Base-by-base conservation (phyloP, 2,888 invertebrate genomes). In the Plagodis pulveraria region DNA sequence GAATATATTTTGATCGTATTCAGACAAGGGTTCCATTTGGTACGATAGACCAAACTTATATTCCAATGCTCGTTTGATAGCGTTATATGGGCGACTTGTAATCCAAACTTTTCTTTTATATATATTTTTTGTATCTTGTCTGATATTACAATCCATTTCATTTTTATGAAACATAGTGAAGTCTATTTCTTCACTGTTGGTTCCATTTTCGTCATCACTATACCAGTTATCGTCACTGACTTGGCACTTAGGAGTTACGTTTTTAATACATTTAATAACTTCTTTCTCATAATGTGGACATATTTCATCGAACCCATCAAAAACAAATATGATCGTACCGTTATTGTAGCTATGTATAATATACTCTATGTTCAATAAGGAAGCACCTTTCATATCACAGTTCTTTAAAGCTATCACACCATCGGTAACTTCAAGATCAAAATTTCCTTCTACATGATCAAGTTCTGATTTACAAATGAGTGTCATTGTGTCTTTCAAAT, bases 261-360 rank as follows among this genome's bases (percentile, higher is more conserved):
- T 53, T 53, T 40, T 47, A 12, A 53, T 53, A 11, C 46, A 47
- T 41, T 5, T 12, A 2, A 53, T 12, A 2, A n/a, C 53, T 38
- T 41, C 53, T 45, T 45, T 53, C 12, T 34, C 11, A 45, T 58
- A 53, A 53, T 53, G 45, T 11, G 58, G 58, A 36, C 58, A 58
- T 12, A 58, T 53, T 50, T 58, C 53, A 44, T 58, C 58, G 38
- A 58, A 58, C 2, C 58, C 58, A 40, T 58, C 58, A 10, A 58
- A 58, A 11, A 53, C 5, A 35, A 50, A 53, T 6, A 53, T 35
- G 2, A 58, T 50, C 5, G 33, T n/a, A 6, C 45, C 58, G 9
- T 53, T 48, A 41, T 58, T 58, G 34, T 49, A 58, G 22, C 52
- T 38, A 22, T 44, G 12, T 38, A 58, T 50, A 22, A 58, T 44